These are phyloP conservation scores for Lipotes vexillifer DNA, from an alignment of 2,113 vertebrate species.

Conservation along the genomic window DNA sequence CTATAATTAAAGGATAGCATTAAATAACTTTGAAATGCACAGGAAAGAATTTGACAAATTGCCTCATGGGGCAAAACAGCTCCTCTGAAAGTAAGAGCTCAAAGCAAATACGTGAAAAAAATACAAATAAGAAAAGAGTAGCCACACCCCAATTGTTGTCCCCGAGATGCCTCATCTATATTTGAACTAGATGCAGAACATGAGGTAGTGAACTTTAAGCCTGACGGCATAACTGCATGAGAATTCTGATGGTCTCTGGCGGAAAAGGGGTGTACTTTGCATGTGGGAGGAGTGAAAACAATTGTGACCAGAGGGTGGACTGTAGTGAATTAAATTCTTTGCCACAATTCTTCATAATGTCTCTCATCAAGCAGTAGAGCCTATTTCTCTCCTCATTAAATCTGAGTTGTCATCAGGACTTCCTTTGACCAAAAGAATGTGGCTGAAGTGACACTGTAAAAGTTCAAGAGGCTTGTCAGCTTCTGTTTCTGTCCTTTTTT, in stretches of 20 bases:
- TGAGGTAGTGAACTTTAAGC: background rate
- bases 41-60: constrained; percentile 49
- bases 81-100: constrained; percentile 8
- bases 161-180: background rate
- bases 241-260: background rate
- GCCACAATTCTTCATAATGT: background rate
- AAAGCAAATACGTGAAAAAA: constrained; percentile 46
- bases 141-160: background rate
- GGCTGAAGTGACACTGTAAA: background rate
- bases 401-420: background rate
- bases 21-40: constrained; percentile 42
- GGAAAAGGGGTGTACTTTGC: background rate
- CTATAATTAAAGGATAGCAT: constrained; percentile 1
- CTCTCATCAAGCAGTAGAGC: background rate
- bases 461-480: background rate
- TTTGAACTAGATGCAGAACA: background rate
- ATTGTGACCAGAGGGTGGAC: background rate
- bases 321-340: background rate
- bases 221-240: background rate
- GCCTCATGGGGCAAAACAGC: background rate
- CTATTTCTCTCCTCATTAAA: background rate
- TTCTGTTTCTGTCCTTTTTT: background rate
- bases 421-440: background rate
- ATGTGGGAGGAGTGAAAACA: background rate
- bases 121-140: background rate